Evolutionary conservation across 2,113 vertebrate genomes (phyloP), one percentile per base, ranked within the genome.

Genomic region (Silurus asotus): DNA sequence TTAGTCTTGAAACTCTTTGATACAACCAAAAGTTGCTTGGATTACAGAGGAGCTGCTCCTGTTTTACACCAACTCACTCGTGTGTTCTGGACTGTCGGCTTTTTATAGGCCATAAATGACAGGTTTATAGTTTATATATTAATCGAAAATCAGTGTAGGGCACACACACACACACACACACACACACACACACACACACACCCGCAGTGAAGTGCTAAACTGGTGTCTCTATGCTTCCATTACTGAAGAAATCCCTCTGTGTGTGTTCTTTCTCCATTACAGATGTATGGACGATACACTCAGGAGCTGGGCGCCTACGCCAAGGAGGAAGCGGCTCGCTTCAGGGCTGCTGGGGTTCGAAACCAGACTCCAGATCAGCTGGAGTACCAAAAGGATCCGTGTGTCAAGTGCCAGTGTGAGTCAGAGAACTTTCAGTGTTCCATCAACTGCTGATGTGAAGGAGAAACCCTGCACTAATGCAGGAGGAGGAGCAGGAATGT

Each of bases 231-330:
- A 37, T 37, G 37, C 37, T 37, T 37, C 37, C 37, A 37, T 37
- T 37, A 37, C 37, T 37, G 37, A 74, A 74, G 51, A 11, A 25
- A 53, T 8, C 48, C 49, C 14, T 6, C n/a, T 56, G 25, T 20
- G 17, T 80, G 17, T 80, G 56, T 4, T 78, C 75, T 28, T 67
- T 77, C 75, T 77, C 7, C 11, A 49, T 51, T 84, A 76, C 93
- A 99, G 98, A 99, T 99, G 98, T 99, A 98, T 91, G 98, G 98
- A 88, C 96, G 97, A 19, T 99, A 99, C 92, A 99, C 97, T 3
- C 98, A 99, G 94, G 98, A 99, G 92, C 93, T 99, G 84, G 97
- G 98, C 89, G 94, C 96, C 85, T 99, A 96, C 23, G 98, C 97
- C 93, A 99, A 97, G 93, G 97, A 98, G 20, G 97, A 99, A 93